A percentile compares a stretch with the other conserved stretches of the same genome.
Conservation (phyloP, 2,797 vertebrate species). For the Spondyliosoma cantharus region DNA sequence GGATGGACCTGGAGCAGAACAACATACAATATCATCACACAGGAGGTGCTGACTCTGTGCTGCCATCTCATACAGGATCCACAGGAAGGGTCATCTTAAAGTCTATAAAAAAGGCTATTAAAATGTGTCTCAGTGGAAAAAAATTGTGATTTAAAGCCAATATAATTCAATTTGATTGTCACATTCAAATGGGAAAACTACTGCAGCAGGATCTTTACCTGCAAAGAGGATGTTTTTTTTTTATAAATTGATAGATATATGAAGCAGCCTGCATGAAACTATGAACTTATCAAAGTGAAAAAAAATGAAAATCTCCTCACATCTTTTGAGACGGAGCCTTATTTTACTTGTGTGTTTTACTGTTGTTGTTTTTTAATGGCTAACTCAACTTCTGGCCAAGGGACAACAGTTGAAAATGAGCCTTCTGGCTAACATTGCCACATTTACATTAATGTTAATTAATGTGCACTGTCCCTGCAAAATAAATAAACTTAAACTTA, state of each 20-base stretch:
- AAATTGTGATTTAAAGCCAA: too few relatives aligned
- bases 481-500: too few relatives aligned
- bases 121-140: background rate
- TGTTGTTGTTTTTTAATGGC: too few relatives aligned
- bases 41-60: background rate
- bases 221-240: background rate
- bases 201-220: background rate
- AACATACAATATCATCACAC: background rate
- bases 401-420: too few relatives aligned
- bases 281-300: background rate
- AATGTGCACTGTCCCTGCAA: too few relatives aligned
- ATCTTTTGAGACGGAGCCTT: background rate
- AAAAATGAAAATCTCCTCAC: background rate
- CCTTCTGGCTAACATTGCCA: too few relatives aligned
- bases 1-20: slow-evolving; percentile 87
- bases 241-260: too few relatives aligned
- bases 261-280: too few relatives aligned
- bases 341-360: too few relatives aligned
- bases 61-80: background rate
- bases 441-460: too few relatives aligned
- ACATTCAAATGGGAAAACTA: background rate
- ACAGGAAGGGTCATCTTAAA: background rate
- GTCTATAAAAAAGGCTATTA: background rate
- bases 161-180: background rate
- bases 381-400: too few relatives aligned